phyloP scores from a whole-genome alignment of 2,888 invertebrate genomes.

The Osedax frankpressi region DNA sequence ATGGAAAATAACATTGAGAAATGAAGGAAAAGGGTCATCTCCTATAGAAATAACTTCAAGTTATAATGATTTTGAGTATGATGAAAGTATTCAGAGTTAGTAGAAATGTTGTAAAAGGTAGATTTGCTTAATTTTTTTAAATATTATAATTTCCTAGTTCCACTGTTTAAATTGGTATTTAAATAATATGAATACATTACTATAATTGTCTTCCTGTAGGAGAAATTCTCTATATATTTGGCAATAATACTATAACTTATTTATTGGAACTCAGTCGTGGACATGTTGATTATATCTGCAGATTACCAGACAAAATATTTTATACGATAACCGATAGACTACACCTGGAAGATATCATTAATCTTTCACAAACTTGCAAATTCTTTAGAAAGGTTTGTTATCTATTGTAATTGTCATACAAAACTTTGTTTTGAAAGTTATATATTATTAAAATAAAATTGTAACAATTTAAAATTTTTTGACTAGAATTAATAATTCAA shows the following conservation, averaged over 20 bases:
- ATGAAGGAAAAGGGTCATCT: background rate
- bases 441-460: background rate
- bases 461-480: background rate
- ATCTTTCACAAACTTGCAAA: background rate
- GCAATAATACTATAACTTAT: background rate
- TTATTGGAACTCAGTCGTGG: background rate
- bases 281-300: background rate
- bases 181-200: too few relatives aligned
- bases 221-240: background rate
- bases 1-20: background rate
- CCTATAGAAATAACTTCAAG: background rate
- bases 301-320: background rate
- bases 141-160: background rate
- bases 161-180: background rate
- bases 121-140: background rate
- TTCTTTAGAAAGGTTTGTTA: background rate
- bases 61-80: background rate
- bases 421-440: too few relatives aligned
- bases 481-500: too few relatives aligned
- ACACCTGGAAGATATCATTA: background rate
- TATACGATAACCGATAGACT: background rate
- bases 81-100: background rate
- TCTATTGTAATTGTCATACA: too few relatives aligned
- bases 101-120: background rate
- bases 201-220: too few relatives aligned